Base-by-base conservation (phyloP, 2,888 invertebrate species). In the Loripinus fragilis region DNA sequence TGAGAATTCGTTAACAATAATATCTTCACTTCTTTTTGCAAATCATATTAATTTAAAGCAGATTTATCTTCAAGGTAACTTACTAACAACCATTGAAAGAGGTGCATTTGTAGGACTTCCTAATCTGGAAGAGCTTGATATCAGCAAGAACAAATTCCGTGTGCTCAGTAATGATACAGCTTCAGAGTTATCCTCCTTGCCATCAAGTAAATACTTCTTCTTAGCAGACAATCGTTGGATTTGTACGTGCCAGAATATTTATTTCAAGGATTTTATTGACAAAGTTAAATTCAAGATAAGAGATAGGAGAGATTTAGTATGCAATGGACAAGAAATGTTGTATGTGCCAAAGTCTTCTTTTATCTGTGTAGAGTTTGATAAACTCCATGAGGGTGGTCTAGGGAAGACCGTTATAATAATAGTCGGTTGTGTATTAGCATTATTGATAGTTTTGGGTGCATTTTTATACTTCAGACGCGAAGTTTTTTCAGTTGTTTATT, bases 391-490 rank as follows among this genome's bases (percentile, higher is more conserved):
- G n/a, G 41, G 38, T 10, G 38, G 64, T 25, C 42, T 33, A 1
- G 42, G 52, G 0, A 79, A 48, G 35, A 70, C 76, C n/a, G 45
- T 67, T 12, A 30, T 80, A 2, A 74, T 83, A 17, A 28, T 78
- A 12, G 73, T 87, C 10, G 69, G 81, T 17, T 48, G 65, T 3
- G 42, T 74, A 8, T 55, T 80, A 10, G 35, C 80, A 0, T n/a
- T 80, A 1, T 42, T 81, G 12, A n/a, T 83, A 1, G 2, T 85
- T 15, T 8, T 71, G 7, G 79, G 83, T 15, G 67, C 78, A 0
- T 38, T 71, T 15, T 28, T 83, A 8, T 87, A 86, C 48, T 87
- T 81, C 65, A 65, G 85, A 10, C 71, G 86, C 25, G 87, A 87
- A 42, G 73, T 85, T 35, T 17, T 81, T 5, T 79, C 87, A 2